These are phyloP conservation scores for Clarias platycephalus DNA, from an alignment of 2,797 vertebrate genomes.

Conservation along the genomic window DNA sequence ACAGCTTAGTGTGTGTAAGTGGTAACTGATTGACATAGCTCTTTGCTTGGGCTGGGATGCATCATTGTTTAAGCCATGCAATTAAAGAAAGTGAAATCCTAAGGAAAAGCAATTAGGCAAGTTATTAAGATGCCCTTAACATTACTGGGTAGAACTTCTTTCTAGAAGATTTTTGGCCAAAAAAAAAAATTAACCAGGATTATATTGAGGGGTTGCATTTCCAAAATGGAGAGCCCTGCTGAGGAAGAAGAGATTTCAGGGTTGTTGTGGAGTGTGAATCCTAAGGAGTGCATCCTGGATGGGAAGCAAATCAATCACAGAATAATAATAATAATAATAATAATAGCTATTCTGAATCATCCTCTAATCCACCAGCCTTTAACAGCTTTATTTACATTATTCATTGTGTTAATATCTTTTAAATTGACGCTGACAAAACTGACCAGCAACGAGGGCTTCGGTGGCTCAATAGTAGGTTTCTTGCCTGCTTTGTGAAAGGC, in stretches of 20 bases:
- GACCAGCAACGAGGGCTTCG: not conserved
- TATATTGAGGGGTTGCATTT: not conserved
- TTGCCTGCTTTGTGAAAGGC: too few relatives aligned
- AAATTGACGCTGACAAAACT: not conserved
- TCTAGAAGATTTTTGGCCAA: not conserved
- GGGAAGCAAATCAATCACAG: not conserved
- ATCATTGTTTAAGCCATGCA: not conserved
- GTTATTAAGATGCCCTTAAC: not conserved
- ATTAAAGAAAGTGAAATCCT: not conserved
- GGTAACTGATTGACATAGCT: not conserved
- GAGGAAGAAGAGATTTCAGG: not conserved
- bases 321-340: not conserved
- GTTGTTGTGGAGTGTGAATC: not conserved
- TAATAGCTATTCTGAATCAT: not conserved
- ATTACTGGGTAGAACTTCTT: not conserved
- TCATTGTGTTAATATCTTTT: not conserved
- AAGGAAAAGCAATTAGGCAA: not conserved
- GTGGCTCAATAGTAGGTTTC: too few relatives aligned
- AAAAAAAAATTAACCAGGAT: not conserved
- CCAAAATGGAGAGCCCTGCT: not conserved
- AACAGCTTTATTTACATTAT: not conserved
- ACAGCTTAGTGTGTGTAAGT: slow-evolving; percentile 7
- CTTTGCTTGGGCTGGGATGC: not conserved
- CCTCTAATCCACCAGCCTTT: not conserved
- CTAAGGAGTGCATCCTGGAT: not conserved